A percentile compares a stretch with the other conserved stretches of the same genome.
These are phyloP conservation scores for Capitella teleta DNA, from an alignment of 1,140 invertebrate genomes.

Conservation along the genomic window DNA sequence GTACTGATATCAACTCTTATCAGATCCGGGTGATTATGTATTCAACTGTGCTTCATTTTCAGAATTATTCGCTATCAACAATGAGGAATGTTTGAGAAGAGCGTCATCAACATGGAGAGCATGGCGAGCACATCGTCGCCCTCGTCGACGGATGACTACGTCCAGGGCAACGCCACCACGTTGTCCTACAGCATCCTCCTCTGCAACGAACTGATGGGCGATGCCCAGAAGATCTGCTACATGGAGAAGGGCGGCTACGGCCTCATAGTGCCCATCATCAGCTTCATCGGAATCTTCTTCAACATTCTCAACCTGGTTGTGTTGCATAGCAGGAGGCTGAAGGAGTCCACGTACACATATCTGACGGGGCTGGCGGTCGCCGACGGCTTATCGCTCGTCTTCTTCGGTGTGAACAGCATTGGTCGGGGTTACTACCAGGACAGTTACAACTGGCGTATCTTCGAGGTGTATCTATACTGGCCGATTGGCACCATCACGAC, in stretches of 20 bases:
- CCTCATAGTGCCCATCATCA: slow-evolving; percentile 11
- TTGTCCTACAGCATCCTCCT: not conserved
- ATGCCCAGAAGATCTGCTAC: not conserved
- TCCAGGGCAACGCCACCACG: not conserved
- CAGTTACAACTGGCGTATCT: slow-evolving; percentile 1
- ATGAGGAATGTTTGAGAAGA: too few species aligned
- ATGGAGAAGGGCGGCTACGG: not conserved
- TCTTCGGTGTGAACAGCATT: slow-evolving; percentile 8
- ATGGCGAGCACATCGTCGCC: too few species aligned
- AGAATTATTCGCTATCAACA: too few species aligned
- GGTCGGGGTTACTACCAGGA: slow-evolving; percentile 7
- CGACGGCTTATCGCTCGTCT: slow-evolving; percentile 10
- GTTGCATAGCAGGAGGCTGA: slow-evolving; percentile 1
- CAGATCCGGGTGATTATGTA: too few species aligned
- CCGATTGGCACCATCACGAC: slow-evolving; percentile 10
- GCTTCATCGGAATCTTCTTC: slow-evolving; percentile 13
- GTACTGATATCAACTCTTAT: too few species aligned
- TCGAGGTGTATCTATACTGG: slow-evolving; percentile 13
- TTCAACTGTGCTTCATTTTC: too few species aligned
- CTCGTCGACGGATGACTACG: too few species aligned
- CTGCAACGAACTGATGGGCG: not conserved
- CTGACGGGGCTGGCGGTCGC: slow-evolving; percentile 13
- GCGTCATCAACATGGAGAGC: too few species aligned
- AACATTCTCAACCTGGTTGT: slow-evolving; percentile 16
- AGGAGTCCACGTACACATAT: slow-evolving; percentile 17